A percentile compares a stretch with the other conserved stretches of the same genome.
Evolutionary conservation across 2,113 vertebrate species (phyloP).

Genomic region (Cyphomyrus plagiostoma): DNA sequence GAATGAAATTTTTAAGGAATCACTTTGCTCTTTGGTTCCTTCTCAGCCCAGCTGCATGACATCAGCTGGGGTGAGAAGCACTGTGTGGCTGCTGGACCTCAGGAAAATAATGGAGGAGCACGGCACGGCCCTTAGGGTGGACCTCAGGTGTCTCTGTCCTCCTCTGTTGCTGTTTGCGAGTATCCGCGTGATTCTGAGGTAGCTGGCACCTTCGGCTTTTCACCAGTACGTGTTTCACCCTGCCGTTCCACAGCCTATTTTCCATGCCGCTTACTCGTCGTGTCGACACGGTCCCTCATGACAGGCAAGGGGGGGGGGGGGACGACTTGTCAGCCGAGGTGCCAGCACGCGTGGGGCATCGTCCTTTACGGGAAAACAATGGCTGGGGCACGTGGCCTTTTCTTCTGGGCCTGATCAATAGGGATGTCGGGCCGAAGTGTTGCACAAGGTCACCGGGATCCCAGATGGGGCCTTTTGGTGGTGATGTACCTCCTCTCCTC

Average conservation of each 20-base stretch:
- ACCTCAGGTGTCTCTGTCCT: not conserved
- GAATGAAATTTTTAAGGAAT: not conserved
- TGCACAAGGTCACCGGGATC: slow-evolving; percentile 42
- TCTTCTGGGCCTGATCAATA: slow-evolving; percentile 40
- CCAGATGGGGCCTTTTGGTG: slow-evolving; percentile 40
- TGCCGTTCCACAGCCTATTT: not conserved
- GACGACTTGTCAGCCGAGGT: not conserved
- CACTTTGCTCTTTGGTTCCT: not conserved
- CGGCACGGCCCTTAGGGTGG: not conserved
- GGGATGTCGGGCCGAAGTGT: slow-evolving; percentile 36
- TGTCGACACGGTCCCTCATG: not conserved
- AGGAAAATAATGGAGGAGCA: not conserved
- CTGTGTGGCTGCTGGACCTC: not conserved
- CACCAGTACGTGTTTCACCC: not conserved
- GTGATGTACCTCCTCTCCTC: slow-evolving; percentile 36
- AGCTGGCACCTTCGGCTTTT: not conserved
- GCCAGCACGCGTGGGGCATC: not conserved
- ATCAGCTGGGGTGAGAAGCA: not conserved
- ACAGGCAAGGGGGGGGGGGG: not conserved
- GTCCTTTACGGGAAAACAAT: not conserved
- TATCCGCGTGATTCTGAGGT: not conserved
- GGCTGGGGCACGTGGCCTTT: not conserved
- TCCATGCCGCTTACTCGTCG: not conserved
- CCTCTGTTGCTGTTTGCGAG: not conserved
- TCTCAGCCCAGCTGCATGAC: not conserved